A percentile compares a stretch with the other conserved stretches of the same genome.
phyloP scores from a whole-genome alignment of 2,888 invertebrate genomes.

The Drosophila pegasa region DNA sequence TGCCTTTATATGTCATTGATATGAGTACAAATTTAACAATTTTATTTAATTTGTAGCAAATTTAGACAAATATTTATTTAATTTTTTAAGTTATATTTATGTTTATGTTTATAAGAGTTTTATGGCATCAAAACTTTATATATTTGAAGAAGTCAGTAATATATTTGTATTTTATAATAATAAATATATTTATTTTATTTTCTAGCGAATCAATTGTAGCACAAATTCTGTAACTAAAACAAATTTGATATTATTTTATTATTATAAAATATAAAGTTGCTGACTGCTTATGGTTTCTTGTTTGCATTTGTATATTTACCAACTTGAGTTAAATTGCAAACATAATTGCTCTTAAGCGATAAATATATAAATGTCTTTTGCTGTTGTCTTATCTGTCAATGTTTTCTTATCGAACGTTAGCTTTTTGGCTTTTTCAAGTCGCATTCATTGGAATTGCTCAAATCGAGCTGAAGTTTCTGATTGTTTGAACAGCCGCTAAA shows the following conservation, averaged over 20 bases:
- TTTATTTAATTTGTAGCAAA: no score
- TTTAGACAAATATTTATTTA: no score
- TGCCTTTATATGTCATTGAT: not conserved
- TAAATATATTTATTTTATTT: no score
- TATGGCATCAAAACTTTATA: no score
- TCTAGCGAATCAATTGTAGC: no score
- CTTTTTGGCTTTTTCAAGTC: not conserved
- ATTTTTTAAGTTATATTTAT: no score
- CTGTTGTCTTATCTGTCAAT: not conserved
- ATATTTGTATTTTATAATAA: no score
- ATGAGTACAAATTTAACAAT: not conserved
- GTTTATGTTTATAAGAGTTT: no score
- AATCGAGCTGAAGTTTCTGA: conserved; percentile 8
- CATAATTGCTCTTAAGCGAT: not conserved
- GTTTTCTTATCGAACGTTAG: conserved; percentile 9
- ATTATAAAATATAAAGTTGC: not conserved
- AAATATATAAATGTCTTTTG: not conserved
- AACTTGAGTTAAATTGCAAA: no score
- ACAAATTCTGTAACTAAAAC: no score
- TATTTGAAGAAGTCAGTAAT: no score
- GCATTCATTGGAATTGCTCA: not conserved
- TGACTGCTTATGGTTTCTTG: not conserved
- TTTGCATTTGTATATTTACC: not conserved
- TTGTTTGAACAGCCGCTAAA: conserved; percentile 26
- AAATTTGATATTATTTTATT: not conserved